phyloP scores from a whole-genome alignment of 2,113 vertebrate species.

The Gila orcuttii region DNA sequence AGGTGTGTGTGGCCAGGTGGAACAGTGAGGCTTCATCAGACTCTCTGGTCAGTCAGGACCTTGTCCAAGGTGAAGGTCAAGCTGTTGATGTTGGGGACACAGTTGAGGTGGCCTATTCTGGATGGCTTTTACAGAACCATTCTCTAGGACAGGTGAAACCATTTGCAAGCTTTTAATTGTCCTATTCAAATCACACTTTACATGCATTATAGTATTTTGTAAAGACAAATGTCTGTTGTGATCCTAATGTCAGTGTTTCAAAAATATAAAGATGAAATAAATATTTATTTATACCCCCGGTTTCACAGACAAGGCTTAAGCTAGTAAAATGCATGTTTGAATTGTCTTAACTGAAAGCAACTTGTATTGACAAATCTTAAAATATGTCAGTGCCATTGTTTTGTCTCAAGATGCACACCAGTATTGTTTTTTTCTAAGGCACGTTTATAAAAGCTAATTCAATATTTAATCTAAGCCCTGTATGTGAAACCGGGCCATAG shows the following conservation, averaged over 20 bases:
- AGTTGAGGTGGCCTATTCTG: conserved; percentile 80
- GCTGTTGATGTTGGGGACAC: conserved; percentile 78
- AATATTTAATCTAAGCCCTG: too few relatives aligned
- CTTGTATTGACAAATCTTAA: too few relatives aligned
- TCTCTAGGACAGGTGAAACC: conserved; percentile 79
- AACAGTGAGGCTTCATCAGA: conserved; percentile 76
- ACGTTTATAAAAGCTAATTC: too few relatives aligned
- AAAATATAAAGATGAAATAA: neutral
- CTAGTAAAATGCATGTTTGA: too few relatives aligned
- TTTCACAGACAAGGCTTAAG: too few relatives aligned
- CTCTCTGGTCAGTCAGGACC: conserved; percentile 78
- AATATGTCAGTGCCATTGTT: too few relatives aligned
- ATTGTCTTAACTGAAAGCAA: too few relatives aligned
- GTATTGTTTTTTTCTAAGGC: too few relatives aligned
- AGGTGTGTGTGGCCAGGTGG: conserved; percentile 85
- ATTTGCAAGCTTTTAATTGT: neutral
- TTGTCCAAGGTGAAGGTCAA: conserved; percentile 78
- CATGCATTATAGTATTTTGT: neutral
- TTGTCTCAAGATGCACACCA: too few relatives aligned
- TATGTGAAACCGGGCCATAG: too few relatives aligned
- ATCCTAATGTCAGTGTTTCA: too few relatives aligned
- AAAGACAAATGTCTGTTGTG: neutral
- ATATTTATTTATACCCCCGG: neutral
- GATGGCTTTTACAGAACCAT: conserved; percentile 83
- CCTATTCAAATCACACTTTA: neutral